Base-by-base conservation (phyloP, 2,888 invertebrate genomes). In the Celastrina argiolus region DNA sequence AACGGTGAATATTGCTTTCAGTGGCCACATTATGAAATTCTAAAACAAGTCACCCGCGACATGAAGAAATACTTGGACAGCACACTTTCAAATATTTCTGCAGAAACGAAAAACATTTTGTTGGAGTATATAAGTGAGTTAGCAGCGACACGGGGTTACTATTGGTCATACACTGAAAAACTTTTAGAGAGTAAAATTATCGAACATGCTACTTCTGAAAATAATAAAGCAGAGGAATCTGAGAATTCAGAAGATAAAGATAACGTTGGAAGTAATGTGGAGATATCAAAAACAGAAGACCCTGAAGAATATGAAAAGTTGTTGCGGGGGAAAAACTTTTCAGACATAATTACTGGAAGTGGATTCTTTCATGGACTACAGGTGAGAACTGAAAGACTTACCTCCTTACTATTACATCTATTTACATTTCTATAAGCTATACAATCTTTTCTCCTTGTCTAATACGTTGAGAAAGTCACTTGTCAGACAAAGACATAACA, bases 281-380 rank as follows among this genome's bases (percentile, higher is more conserved):
- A 51, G 0, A 51, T 22, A 22, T 2, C 22, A 51, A 51, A 51
- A 18, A 18, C 51, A 18, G 42, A 36, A 31, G 14, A 28, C 31
- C n/a, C 64, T 2, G 45, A 65, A 56, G 28, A 31, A n/a, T 16
- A 65, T 41, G 39, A 41, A 56, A 39, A 58, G 7, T 28, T 28
- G 28, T 59, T 59, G 8, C 31, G 41, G 2, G 18, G 18, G 34
- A 28, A 58, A n/a, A 68, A 69, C 14, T 56, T 78, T 1, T 70
- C 73, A 1, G 74, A 80, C 0, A 67, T 77, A 1, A 65, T 82
- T 2, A 78, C 79, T 0, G 82, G 80, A 3, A 81, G 74, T 12
- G 84, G 83, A 12, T 78, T 73, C 71, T 82, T 81, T 69, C 85
- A 86, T 31, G 78, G 69, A 14, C 64, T 83, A 56, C 85, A 86